phyloP scores from a whole-genome alignment of 2,113 vertebrate genomes.

The Cygnus atratus region DNA sequence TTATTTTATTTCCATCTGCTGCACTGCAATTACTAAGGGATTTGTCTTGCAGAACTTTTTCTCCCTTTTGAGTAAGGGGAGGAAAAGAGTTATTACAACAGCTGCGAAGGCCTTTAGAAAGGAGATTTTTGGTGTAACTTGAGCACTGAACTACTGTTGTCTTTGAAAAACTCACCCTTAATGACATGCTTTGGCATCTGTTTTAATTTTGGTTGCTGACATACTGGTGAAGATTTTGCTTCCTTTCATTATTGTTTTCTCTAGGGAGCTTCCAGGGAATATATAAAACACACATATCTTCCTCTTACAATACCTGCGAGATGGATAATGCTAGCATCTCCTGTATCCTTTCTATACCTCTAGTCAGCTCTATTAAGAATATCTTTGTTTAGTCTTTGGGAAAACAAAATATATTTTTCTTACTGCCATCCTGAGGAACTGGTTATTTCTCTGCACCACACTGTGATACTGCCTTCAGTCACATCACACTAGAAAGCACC shows the following conservation, averaged over 20 bases:
- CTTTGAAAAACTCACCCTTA: conserved; percentile 26
- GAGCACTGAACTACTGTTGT: not conserved
- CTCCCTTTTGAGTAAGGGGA: not conserved
- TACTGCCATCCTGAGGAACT: conserved; percentile 6
- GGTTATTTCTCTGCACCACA: not conserved
- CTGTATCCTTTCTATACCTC: not conserved
- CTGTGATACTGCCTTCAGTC: not conserved
- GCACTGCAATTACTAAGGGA: not conserved
- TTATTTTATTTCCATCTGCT: not conserved
- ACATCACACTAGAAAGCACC: not conserved
- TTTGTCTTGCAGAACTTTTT: not conserved
- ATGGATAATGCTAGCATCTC: not conserved
- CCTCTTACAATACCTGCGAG: not conserved
- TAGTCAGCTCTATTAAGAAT: not conserved
- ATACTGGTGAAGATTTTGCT: conserved; percentile 17
- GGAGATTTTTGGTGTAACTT: not conserved
- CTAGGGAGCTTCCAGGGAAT: conserved; percentile 2
- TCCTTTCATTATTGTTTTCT: not conserved
- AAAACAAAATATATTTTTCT: conserved; percentile 35
- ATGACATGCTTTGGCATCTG: conserved; percentile 21
- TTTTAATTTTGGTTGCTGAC: conserved; percentile 55
- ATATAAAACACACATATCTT: not conserved
- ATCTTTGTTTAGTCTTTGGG: not conserved
- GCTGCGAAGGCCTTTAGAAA: not conserved
- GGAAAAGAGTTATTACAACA: not conserved